phyloP scores from a whole-genome alignment of 2,113 vertebrate genomes.

The Odontesthes bonariensis region DNA sequence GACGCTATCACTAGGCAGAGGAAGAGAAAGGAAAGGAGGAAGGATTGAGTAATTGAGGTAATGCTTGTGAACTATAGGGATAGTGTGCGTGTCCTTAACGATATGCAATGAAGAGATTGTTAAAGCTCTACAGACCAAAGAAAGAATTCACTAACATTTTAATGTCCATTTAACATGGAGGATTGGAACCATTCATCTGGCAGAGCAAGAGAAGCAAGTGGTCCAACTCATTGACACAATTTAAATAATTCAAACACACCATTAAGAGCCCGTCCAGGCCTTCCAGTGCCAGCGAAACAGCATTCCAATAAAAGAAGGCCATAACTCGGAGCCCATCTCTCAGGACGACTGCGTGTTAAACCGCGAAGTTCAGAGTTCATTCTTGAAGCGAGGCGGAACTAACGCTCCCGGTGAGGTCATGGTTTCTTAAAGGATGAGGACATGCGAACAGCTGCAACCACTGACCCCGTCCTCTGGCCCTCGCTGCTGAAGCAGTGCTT shows the following conservation, averaged over 20 bases:
- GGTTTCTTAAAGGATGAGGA: constrained; percentile 60
- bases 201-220: not conserved
- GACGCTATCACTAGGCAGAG: constrained; percentile 46
- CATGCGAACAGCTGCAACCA: constrained; percentile 62
- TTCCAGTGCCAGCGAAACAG: not conserved
- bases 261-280: not conserved
- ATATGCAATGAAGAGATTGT: not conserved
- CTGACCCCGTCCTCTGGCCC: constrained; percentile 60
- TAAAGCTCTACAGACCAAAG: not conserved
- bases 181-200: constrained; percentile 43
- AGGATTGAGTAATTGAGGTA: constrained; percentile 1
- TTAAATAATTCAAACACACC: not conserved
- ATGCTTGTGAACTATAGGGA: not conserved
- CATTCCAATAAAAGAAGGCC: not conserved
- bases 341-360: constrained; percentile 22
- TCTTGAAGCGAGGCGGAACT: constrained; percentile 45
- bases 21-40: constrained; percentile 9
- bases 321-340: not conserved
- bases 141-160: constrained; percentile 42
- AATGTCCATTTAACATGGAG: constrained; percentile 14
- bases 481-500: constrained; percentile 31
- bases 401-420: constrained; percentile 50
- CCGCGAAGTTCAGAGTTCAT: constrained; percentile 33
- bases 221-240: constrained; percentile 19
- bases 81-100: not conserved